A percentile compares a stretch with the other conserved stretches of the same genome.
Conservation (phyloP, 1,140 invertebrate species). For the Nasonia giraulti region DNA sequence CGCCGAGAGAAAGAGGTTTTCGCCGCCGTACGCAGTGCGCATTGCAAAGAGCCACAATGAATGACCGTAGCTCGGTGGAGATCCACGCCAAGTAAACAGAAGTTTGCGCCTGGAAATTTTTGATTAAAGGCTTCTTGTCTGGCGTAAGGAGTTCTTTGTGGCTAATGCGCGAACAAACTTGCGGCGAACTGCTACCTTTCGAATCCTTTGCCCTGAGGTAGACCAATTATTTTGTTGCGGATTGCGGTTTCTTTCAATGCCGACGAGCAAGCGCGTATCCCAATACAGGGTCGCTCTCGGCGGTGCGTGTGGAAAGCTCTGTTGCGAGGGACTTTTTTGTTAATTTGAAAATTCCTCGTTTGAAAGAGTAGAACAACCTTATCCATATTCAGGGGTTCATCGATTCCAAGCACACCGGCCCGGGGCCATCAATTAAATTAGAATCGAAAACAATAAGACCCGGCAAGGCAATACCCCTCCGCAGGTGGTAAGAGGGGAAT, state of each 20-base stretch:
- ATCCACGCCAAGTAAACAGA: neutral
- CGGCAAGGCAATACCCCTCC: neutral
- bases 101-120: neutral
- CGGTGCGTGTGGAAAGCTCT: too few species aligned
- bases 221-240: neutral
- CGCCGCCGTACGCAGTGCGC: neutral
- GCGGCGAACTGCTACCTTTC: neutral
- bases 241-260: neutral
- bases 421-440: neutral
- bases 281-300: too few species aligned
- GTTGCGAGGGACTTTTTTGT: too few species aligned
- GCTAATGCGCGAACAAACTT: neutral
- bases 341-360: too few species aligned
- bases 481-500: neutral
- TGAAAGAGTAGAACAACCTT: too few species aligned
- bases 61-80: neutral
- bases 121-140: constrained; percentile 28
- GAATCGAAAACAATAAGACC: neutral
- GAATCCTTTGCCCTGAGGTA: neutral
- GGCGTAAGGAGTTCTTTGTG: neutral
- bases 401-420: neutral
- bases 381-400: neutral
- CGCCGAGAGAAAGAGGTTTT: neutral
- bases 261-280: neutral
- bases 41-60: neutral